Evolutionary conservation across 2,888 invertebrate species (phyloP).

Genomic region (Torymus aiolomorphi): DNA sequence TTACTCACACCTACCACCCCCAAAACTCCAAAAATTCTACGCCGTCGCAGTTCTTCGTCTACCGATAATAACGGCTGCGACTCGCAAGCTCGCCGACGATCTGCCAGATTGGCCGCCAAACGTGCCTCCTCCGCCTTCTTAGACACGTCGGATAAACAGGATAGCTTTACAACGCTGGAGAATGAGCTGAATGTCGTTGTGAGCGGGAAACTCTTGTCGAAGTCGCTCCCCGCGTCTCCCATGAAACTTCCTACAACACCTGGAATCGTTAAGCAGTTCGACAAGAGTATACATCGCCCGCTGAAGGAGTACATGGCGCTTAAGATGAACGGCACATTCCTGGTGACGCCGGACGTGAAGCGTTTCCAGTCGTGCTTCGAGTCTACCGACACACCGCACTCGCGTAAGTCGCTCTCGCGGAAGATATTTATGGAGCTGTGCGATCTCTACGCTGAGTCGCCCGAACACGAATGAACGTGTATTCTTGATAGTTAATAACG

Average conservation of each 20-base stretch:
- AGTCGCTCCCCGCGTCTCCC: conserved; percentile 29
- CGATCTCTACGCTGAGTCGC: conserved; percentile 61
- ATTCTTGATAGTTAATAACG: too few species aligned
- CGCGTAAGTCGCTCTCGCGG: conserved; percentile 58
- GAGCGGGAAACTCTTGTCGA: background rate
- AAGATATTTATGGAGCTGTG: conserved; percentile 61
- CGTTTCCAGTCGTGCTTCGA: conserved; percentile 50
- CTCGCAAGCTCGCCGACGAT: conserved; percentile 47
- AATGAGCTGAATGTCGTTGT: conserved; percentile 50
- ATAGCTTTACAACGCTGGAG: conserved; percentile 54
- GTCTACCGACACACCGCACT: conserved; percentile 54
- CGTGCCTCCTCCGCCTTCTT: conserved; percentile 10
- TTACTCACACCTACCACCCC: background rate
- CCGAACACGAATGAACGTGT: conserved; percentile 22
- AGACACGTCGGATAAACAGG: conserved; percentile 25
- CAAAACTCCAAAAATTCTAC: conserved; percentile 33
- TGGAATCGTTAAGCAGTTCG: conserved; percentile 34
- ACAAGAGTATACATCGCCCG: conserved; percentile 53
- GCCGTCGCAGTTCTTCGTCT: conserved; percentile 18
- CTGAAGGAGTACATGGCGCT: conserved; percentile 63
- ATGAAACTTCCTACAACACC: conserved; percentile 40
- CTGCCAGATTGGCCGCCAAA: conserved; percentile 56
- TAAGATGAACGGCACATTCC: conserved; percentile 62
- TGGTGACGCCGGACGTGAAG: conserved; percentile 62
- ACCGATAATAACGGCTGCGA: background rate